Conservation (phyloP, 2,888 invertebrate species). For the Proisotoma minuta region DNA sequence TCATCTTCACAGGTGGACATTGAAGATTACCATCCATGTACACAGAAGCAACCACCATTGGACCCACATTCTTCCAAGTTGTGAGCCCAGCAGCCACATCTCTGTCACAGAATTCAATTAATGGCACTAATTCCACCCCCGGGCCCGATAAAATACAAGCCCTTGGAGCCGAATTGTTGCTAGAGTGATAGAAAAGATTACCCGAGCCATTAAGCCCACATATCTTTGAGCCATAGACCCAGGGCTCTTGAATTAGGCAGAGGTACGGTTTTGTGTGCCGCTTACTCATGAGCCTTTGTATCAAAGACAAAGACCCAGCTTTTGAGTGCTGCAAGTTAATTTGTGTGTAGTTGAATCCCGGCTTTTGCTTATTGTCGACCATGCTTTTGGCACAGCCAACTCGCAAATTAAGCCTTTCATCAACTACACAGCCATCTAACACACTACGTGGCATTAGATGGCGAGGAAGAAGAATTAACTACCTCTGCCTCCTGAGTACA, state of each 20-base stretch:
- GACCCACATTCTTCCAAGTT: neutral
- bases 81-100: neutral
- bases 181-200: neutral
- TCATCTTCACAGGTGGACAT: conserved; percentile 2
- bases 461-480: neutral
- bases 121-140: neutral
- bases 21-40: neutral
- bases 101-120: neutral
- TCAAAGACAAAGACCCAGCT: neutral
- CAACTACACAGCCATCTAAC: neutral
- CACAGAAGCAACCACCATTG: conserved; percentile 1
- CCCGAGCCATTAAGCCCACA: neutral
- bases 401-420: neutral
- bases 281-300: neutral
- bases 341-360: neutral
- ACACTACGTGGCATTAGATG: neutral
- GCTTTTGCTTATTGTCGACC: neutral
- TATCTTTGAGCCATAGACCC: neutral
- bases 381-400: neutral
- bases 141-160: neutral
- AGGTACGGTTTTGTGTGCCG: neutral
- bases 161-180: neutral
- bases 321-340: conserved; percentile 8
- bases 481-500: neutral
- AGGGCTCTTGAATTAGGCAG: conserved; percentile 4